Evolutionary conservation across 2,113 vertebrate genomes (phyloP).

Genomic region (Rynchops niger): DNA sequence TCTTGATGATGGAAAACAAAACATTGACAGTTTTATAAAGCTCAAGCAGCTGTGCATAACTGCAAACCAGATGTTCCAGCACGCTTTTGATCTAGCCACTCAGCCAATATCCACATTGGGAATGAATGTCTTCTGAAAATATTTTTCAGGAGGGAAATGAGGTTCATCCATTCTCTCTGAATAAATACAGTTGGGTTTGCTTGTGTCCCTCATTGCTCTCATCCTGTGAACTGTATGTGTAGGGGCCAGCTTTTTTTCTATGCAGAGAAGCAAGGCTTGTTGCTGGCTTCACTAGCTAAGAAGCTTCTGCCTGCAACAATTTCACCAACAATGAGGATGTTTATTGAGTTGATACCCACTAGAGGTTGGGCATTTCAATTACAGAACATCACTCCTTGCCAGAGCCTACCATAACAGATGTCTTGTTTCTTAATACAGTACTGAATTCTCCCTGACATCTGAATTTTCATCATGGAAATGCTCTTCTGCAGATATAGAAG

Average conservation of each 20-base stretch:
- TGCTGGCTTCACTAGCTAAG: not conserved
- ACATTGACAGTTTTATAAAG: not conserved
- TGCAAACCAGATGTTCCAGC: constrained; percentile 19
- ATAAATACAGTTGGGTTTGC: constrained; percentile 2
- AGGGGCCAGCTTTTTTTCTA: not conserved
- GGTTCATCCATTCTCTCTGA: not conserved
- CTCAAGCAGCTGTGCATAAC: not conserved
- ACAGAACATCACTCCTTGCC: constrained; percentile 44
- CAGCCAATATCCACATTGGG: not conserved
- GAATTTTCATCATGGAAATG: constrained; percentile 56
- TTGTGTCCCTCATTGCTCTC: not conserved
- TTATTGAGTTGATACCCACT: constrained; percentile 13
- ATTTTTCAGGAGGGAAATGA: not conserved
- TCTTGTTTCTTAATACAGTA: constrained; percentile 54
- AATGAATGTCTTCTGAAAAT: not conserved
- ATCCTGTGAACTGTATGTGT: not conserved
- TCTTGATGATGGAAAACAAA: not conserved
- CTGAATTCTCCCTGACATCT: constrained; percentile 52
- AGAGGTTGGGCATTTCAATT: constrained; percentile 66
- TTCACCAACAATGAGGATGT: not conserved
- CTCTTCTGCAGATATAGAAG: constrained; percentile 31
- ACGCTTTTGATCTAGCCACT: not conserved
- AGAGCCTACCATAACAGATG: constrained; percentile 42
- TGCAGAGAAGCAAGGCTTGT: not conserved
- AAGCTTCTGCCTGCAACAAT: not conserved